phyloP scores from a whole-genome alignment of 2,113 vertebrate genomes.

The Megaceryle torquata region DNA sequence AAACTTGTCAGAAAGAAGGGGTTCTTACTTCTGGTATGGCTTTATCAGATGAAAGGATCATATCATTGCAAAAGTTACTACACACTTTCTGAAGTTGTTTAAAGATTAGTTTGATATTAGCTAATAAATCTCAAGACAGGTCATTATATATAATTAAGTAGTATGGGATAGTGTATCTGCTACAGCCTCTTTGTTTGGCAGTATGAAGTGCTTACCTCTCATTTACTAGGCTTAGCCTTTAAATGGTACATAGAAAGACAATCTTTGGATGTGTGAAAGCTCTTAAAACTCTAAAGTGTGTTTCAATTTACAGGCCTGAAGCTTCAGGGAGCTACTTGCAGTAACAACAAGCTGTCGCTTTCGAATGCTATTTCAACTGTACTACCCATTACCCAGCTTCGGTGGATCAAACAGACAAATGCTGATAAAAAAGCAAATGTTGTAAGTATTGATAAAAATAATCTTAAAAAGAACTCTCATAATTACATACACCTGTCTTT shows the following conservation, averaged over 20 bases:
- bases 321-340: constrained; percentile 92
- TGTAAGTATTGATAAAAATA: constrained; percentile 72
- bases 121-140: not conserved
- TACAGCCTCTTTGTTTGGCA: not conserved
- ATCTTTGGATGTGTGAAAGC: not conserved
- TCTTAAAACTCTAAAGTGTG: not conserved
- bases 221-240: not conserved
- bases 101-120: not conserved
- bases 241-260: not conserved
- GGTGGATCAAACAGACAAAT: constrained; percentile 89
- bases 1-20: not conserved
- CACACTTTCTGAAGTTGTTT: not conserved
- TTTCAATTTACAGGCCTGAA: constrained; percentile 79
- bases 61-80: not conserved
- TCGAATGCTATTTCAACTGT: constrained; percentile 92
- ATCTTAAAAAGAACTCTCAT: not conserved
- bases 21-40: not conserved
- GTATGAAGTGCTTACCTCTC: not conserved
- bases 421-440: constrained; percentile 87
- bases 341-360: constrained; percentile 94
- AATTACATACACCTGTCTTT: no score
- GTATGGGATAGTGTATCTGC: not conserved
- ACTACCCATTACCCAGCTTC: constrained; percentile 93
- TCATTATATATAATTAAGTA: not conserved
- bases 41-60: not conserved